Evolutionary conservation across 35 echinoderm and acorn worm genomes (phyloP).

Genomic region (Apostichopus parvimensis): DNA sequence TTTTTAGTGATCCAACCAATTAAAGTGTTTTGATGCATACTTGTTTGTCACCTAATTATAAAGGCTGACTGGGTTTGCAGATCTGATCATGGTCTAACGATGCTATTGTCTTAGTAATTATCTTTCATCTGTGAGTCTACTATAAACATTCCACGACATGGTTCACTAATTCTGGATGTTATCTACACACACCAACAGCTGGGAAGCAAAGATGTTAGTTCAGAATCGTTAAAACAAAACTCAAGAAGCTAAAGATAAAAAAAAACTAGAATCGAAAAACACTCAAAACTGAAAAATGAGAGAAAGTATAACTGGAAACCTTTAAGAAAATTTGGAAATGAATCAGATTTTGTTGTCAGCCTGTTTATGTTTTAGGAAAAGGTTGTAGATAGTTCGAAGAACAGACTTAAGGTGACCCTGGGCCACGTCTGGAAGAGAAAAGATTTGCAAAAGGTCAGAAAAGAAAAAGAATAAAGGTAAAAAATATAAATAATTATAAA

Average conservation of each 20-base stretch:
- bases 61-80: too few species aligned
- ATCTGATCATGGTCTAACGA: too few species aligned
- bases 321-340: constrained; percentile 39
- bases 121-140: too few species aligned
- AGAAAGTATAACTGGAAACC: constrained; percentile 37
- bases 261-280: not conserved
- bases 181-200: too few species aligned
- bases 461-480: not conserved
- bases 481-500: not conserved
- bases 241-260: not conserved
- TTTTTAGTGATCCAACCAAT: too few species aligned
- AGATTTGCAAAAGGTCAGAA: not conserved
- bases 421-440: constrained; percentile 84
- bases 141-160: too few species aligned
- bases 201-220: too few species aligned
- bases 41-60: too few species aligned
- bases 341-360: constrained; percentile 87
- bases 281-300: not conserved
- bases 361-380: constrained; percentile 99
- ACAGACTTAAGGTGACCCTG: constrained; percentile 95
- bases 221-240: too few species aligned
- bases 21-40: too few species aligned
- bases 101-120: too few species aligned
- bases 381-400: constrained; percentile 92
- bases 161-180: too few species aligned